Percentiles rank a stretch among this genome's conserved stretches.
Conservation (phyloP, 92 coral and sea anemone genomes). For the Anthopleura xanthogrammica region DNA sequence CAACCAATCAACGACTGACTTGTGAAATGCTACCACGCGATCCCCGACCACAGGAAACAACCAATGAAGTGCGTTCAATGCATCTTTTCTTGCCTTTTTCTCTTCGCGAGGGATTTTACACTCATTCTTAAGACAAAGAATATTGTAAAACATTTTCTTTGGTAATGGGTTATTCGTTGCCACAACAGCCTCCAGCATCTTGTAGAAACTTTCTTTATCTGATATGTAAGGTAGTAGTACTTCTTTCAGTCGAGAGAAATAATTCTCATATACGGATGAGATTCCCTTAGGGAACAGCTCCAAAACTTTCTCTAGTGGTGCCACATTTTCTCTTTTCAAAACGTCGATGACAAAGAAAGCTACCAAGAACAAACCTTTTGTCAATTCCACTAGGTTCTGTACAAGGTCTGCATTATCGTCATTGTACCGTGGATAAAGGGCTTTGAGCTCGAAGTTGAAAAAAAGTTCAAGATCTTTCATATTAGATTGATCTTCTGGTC, state of each 20-base stretch:
- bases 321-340: not conserved
- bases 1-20: constrained; percentile 33
- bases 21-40: constrained; percentile 22
- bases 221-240: constrained; percentile 1
- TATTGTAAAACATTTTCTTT: constrained; percentile 12
- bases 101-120: not conserved
- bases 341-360: constrained; percentile 25
- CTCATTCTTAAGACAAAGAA: constrained; percentile 1
- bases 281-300: constrained; percentile 15
- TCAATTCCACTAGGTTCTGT: not conserved
- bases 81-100: constrained; percentile 6
- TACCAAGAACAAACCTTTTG: constrained; percentile 20
- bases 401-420: not conserved
- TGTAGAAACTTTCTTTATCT: constrained; percentile 16
- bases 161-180: constrained; percentile 10
- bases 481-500: constrained; percentile 8
- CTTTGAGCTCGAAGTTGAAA: not conserved
- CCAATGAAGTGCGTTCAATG: not conserved
- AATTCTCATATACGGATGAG: constrained; percentile 32
- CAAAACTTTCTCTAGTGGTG: not conserved
- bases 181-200: constrained; percentile 36
- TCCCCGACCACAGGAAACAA: constrained; percentile 15
- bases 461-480: constrained; percentile 11
- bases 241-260: constrained; percentile 29
- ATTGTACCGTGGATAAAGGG: not conserved